Evolutionary conservation across 2,113 vertebrate species (phyloP).

Genomic region (Cryptomyrus ogoouensis): DNA sequence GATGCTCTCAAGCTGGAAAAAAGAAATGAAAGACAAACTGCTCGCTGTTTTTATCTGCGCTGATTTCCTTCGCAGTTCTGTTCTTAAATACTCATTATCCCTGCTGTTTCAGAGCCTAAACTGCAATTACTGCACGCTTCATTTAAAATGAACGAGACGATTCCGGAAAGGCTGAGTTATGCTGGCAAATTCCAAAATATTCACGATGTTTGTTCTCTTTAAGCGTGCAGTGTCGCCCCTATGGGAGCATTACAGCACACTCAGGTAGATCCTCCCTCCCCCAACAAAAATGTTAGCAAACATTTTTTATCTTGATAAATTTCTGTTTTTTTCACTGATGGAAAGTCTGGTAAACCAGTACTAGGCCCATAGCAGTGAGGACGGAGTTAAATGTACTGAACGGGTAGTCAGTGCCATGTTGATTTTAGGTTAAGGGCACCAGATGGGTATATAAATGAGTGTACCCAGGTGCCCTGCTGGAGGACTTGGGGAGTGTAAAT

Average conservation of each 20-base stretch:
- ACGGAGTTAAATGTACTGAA: not conserved
- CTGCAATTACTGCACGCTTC: not conserved
- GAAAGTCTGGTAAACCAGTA: not conserved
- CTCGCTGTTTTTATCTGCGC: not conserved
- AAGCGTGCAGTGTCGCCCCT: not conserved
- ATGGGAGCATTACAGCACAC: no score
- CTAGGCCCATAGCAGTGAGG: not conserved
- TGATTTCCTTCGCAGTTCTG: not conserved
- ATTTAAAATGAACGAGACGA: not conserved
- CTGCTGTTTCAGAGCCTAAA: not conserved
- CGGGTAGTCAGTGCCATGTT: not conserved
- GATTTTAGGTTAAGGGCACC: not conserved
- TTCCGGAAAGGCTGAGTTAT: not conserved
- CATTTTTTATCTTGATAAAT: not conserved
- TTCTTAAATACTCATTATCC: not conserved
- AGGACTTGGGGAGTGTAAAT: not conserved
- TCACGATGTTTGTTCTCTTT: not conserved
- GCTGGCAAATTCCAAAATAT: not conserved
- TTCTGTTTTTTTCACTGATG: not conserved
- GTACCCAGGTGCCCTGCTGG: not conserved
- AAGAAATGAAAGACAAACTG: not conserved
- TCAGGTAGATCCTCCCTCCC: not conserved
- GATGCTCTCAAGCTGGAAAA: not conserved
- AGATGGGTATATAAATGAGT: not conserved
- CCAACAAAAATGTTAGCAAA: not conserved